Conservation (phyloP, 2,888 invertebrate genomes). For the Chymomyza caudatula region DNA sequence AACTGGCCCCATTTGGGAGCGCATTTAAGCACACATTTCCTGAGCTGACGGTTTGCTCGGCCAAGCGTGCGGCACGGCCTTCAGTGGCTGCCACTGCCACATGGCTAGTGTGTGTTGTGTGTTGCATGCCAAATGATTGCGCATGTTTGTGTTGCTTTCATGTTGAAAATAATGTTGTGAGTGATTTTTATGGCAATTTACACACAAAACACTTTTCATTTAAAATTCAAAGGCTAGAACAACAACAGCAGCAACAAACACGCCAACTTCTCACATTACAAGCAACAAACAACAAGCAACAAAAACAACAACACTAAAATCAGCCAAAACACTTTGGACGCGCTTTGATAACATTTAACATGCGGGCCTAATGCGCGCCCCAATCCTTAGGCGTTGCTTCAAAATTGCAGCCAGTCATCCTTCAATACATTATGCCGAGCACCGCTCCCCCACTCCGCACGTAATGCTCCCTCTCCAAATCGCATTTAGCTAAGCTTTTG, state of each 20-base stretch:
- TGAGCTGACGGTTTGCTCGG: neutral
- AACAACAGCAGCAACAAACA: neutral
- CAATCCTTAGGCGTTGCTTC: constrained; percentile 20
- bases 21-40: neutral
- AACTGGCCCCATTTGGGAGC: neutral
- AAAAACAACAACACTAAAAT: neutral
- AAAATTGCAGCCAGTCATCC: constrained; percentile 40
- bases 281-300: neutral
- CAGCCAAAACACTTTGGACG: neutral
- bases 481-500: neutral
- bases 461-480: neutral
- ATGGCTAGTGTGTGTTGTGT: neutral
- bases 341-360: neutral
- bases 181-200: constrained; percentile 59
- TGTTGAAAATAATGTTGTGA: constrained; percentile 53
- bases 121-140: constrained; percentile 58
- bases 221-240: constrained; percentile 18
- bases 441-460: too few relatives aligned
- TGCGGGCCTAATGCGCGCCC: neutral
- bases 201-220: constrained; percentile 46
- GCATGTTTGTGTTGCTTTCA: constrained; percentile 41
- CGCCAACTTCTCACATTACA: neutral
- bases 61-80: neutral
- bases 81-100: neutral
- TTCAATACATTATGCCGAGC: constrained; percentile 5